These are phyloP conservation scores for Tiliqua scincoides DNA, from an alignment of 2,113 vertebrate species.

Conservation along the genomic window DNA sequence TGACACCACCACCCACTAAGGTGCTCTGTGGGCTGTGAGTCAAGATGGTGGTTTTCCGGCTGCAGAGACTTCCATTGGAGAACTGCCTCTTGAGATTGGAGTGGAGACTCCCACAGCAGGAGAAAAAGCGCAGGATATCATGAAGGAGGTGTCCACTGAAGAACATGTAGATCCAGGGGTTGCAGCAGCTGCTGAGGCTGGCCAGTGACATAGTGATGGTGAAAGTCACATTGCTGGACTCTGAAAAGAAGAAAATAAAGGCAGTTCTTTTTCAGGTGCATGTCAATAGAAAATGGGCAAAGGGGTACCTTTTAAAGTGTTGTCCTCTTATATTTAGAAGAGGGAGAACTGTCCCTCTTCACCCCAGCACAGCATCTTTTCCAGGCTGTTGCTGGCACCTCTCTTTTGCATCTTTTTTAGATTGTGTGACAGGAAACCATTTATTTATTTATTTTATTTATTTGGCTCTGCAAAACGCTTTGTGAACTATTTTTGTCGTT, in stretches of 20 bases:
- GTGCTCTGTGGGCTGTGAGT: conserved; percentile 56
- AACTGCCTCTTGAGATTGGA: conserved; percentile 40
- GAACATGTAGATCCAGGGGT: conserved; percentile 85
- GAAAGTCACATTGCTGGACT: conserved; percentile 76
- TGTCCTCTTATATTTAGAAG: no score
- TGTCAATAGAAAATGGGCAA: not conserved
- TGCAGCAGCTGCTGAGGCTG: conserved; percentile 85
- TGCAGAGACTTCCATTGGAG: conserved; percentile 74
- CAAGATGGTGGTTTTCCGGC: conserved; percentile 71
- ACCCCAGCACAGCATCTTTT: no score
- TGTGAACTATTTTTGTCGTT: no score
- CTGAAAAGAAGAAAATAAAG: conserved; percentile 55
- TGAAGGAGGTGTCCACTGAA: conserved; percentile 78
- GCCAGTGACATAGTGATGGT: conserved; percentile 84
- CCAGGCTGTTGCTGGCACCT: no score
- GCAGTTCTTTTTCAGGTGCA: not conserved
- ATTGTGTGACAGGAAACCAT: no score
- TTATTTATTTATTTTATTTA: no score
- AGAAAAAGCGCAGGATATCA: not conserved
- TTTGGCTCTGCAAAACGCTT: no score
- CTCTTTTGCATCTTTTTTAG: no score
- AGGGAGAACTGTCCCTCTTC: no score
- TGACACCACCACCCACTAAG: not conserved
- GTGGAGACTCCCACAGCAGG: conserved; percentile 36
- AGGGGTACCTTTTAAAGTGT: no score